phyloP scores from a whole-genome alignment of 2,113 vertebrate genomes.

The Plotosus lineatus region DNA sequence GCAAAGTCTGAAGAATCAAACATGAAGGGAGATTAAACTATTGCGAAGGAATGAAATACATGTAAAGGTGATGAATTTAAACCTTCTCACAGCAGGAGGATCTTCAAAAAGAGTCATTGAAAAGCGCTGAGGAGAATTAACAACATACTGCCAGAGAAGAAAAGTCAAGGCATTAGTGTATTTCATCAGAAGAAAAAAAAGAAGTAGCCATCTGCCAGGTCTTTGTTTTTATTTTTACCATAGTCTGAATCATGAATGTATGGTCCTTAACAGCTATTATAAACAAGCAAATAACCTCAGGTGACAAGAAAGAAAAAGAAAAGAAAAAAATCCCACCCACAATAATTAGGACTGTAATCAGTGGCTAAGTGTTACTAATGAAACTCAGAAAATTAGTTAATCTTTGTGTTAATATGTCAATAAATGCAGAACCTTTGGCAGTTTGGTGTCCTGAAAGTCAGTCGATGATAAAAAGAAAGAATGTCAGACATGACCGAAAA shows the following conservation, averaged over 20 bases:
- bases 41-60: constrained; percentile 53
- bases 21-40: constrained; percentile 67
- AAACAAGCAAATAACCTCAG: neutral
- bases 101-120: constrained; percentile 20
- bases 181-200: neutral
- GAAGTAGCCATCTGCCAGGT: neutral
- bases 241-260: neutral
- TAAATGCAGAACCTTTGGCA: neutral
- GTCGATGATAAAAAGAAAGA: neutral
- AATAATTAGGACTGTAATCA: neutral
- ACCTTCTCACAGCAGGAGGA: constrained; percentile 29
- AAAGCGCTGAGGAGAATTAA: neutral
- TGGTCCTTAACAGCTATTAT: neutral
- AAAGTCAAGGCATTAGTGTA: constrained; percentile 39
- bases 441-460: neutral
- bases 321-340: neutral
- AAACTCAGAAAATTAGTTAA: neutral
- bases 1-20: constrained; percentile 55
- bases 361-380: neutral
- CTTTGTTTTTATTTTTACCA: neutral
- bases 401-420: neutral
- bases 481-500: neutral
- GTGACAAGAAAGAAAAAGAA: neutral
- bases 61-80: constrained; percentile 55
- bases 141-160: neutral